Percentiles rank a stretch among this genome's conserved stretches.
Conservation (phyloP, 2,113 vertebrate genomes). For the Gallinago jamesoni region DNA sequence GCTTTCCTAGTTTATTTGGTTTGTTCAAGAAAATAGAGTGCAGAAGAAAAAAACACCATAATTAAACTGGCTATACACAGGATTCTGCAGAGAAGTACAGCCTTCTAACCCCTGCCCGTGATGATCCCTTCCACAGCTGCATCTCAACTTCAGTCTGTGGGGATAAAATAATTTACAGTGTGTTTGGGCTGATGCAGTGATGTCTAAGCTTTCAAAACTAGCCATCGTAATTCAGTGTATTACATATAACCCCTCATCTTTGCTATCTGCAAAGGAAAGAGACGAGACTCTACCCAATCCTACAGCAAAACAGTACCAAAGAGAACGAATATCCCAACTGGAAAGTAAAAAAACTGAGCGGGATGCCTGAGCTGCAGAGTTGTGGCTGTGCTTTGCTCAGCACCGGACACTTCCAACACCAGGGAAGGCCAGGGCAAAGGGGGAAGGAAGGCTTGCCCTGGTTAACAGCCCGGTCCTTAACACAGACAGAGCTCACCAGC, state of each 20-base stretch:
- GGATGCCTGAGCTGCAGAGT: background rate
- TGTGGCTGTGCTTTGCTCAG: background rate
- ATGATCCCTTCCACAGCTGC: background rate
- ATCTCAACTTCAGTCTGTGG: background rate
- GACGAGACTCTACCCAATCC: background rate
- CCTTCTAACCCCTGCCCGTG: background rate
- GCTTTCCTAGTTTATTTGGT: background rate
- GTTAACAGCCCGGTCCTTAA: fast-evolving
- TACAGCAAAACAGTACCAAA: background rate
- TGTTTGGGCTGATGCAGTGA: background rate
- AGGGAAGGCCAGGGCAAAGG: background rate
- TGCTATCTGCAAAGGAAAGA: background rate
- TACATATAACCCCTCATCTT: background rate
- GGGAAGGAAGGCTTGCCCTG: background rate
- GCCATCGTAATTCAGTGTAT: fast-evolving
- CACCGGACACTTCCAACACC: fast-evolving
- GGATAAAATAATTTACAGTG: background rate
- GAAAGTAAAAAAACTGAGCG: background rate
- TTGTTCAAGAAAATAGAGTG: background rate
- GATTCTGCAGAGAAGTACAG: background rate
- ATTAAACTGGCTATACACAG: background rate
- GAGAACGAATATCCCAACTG: background rate
- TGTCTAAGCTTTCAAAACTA: background rate
- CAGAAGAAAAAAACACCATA: background rate
- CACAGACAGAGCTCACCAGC: too few species aligned